A percentile compares a stretch with the other conserved stretches of the same genome.
Evolutionary conservation across 1,140 invertebrate genomes (phyloP).

Genomic region (Frieseomelitta varia): DNA sequence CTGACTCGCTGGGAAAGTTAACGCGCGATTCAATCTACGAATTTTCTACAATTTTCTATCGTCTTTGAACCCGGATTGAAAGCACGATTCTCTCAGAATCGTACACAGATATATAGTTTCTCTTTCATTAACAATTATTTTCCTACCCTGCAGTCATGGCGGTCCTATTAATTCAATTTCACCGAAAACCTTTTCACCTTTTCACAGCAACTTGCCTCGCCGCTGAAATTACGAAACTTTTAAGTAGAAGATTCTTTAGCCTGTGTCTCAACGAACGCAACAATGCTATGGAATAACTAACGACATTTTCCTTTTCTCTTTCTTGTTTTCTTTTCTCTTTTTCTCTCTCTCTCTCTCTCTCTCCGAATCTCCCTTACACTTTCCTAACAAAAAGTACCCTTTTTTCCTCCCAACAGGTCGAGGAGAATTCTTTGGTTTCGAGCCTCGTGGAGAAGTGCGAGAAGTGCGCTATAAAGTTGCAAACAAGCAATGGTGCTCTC

Average conservation of each 20-base stretch:
- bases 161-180: not conserved
- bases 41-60: not conserved
- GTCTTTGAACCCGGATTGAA: not conserved
- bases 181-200: slow-evolving; percentile 20
- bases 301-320: not conserved
- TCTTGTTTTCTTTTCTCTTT: no score
- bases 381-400: slow-evolving; percentile 1
- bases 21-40: not conserved
- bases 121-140: slow-evolving; percentile 7
- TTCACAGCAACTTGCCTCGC: slow-evolving; percentile 7
- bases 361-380: not conserved
- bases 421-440: slow-evolving; percentile 16
- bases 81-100: not conserved
- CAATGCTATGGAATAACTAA: slow-evolving; percentile 33
- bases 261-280: slow-evolving; percentile 7
- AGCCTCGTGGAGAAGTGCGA: not conserved
- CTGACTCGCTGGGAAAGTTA: no score
- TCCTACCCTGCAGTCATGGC: not conserved
- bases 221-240: slow-evolving; percentile 21
- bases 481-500: slow-evolving; percentile 22
- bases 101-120: not conserved
- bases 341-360: no score
- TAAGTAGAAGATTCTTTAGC: slow-evolving; percentile 4
- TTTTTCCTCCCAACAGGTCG: not conserved
- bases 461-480: not conserved